These are phyloP conservation scores for Doryteuthis pealeii DNA, from an alignment of 1,140 invertebrate species.

Conservation along the genomic window DNA sequence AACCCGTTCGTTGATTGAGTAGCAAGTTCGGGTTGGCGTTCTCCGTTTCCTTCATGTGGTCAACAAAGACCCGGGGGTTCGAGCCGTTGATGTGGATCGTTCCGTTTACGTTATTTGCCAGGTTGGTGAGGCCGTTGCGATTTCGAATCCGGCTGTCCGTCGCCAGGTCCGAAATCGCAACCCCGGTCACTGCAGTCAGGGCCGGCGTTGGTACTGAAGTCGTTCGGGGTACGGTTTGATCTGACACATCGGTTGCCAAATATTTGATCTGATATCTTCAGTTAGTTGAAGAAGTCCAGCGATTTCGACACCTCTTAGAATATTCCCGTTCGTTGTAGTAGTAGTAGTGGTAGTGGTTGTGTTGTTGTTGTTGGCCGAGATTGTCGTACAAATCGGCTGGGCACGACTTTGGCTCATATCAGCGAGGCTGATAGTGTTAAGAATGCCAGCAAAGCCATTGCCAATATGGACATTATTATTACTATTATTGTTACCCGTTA, in stretches of 20 bases:
- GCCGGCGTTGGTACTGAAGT: background rate
- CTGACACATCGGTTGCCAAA: background rate
- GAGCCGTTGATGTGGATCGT: too few relatives aligned
- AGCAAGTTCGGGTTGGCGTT: slow-evolving; percentile 53
- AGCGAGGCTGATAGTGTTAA: background rate
- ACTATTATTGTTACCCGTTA: background rate
- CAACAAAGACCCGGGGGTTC: background rate
- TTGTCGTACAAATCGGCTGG: too few relatives aligned
- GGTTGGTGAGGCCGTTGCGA: background rate
- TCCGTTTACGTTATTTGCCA: background rate
- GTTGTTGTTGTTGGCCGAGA: too few relatives aligned
- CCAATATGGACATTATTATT: background rate
- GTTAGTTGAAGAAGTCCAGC: background rate
- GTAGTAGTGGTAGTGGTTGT: background rate
- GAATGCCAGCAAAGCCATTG: background rate
- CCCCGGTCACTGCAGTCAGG: background rate
- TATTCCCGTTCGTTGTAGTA: background rate
- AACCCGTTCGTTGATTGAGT: slow-evolving; percentile 58
- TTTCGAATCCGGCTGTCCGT: background rate
- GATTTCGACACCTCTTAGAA: background rate
- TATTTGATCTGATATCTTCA: background rate
- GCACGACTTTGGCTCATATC: background rate
- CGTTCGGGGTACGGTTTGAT: background rate
- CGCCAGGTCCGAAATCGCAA: background rate
- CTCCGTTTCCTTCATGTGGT: slow-evolving; percentile 28